Evolutionary conservation across 2,797 vertebrate species (phyloP).

Genomic region (Tokudaia tokunoshimensis): DNA sequence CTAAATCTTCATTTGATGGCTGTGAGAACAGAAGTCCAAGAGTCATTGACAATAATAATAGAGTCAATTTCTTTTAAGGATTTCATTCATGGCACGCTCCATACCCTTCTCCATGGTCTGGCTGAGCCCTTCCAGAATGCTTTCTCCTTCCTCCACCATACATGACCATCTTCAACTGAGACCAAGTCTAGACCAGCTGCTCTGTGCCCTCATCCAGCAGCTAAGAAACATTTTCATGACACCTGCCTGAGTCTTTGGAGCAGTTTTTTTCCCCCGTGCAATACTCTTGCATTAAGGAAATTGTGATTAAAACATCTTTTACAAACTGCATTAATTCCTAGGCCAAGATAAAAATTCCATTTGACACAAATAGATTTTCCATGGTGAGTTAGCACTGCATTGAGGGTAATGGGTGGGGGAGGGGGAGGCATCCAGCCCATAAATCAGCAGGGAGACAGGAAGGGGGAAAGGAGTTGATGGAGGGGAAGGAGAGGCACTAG

Average conservation of each 20-base stretch:
- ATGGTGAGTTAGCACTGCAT: constrained; percentile 86
- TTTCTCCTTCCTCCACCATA: background rate
- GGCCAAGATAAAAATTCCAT: constrained; percentile 87
- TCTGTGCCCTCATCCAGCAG: background rate
- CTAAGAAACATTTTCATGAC: constrained; percentile 56
- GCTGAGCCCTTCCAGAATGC: background rate
- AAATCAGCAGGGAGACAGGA: constrained; percentile 85
- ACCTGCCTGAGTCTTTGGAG: constrained; percentile 74
- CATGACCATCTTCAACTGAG: background rate
- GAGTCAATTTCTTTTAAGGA: constrained; percentile 13
- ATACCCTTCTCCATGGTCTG: background rate
- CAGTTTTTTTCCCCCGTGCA: constrained; percentile 77
- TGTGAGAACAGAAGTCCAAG: background rate
- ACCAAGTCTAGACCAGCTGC: background rate
- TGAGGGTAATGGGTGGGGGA: constrained; percentile 89
- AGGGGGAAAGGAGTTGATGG: constrained; percentile 64
- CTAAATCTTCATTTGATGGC: constrained; percentile 38
- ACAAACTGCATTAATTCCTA: constrained; percentile 88
- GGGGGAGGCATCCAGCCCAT: constrained; percentile 84
- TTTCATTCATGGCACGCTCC: constrained; percentile 5
- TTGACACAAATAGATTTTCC: constrained; percentile 89
- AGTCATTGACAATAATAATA: background rate
- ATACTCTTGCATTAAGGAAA: constrained; percentile 85
- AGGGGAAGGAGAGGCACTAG: constrained; percentile 70
- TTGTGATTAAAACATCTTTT: constrained; percentile 87